These are phyloP conservation scores for Papilio polyxenes DNA, from an alignment of 1,140 invertebrate genomes.

Conservation along the genomic window DNA sequence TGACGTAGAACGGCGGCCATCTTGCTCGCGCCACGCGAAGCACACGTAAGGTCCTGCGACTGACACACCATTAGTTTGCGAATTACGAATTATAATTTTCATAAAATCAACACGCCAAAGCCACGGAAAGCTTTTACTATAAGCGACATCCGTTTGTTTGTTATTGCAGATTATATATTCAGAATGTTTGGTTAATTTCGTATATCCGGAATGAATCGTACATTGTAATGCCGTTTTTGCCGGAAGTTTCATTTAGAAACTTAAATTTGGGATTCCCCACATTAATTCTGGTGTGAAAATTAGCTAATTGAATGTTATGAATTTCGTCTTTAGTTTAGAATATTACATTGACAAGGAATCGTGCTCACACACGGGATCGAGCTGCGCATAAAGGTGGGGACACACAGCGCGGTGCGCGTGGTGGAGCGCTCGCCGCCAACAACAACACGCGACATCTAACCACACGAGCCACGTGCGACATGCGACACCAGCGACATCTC, in stretches of 20 bases:
- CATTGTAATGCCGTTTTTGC: neutral
- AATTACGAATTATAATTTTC: conserved; percentile 54
- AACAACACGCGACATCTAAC: conserved; percentile 76
- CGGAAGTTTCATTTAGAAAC: neutral
- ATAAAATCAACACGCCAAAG: conserved; percentile 33
- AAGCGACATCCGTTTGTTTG: conserved; percentile 21
- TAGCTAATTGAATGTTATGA: neutral
- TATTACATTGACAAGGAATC: neutral
- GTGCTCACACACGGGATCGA: neutral
- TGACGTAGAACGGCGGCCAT: conserved; percentile 74
- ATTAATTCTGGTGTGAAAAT: neutral
- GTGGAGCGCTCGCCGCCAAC: conserved; percentile 70
- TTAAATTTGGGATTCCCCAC: neutral
- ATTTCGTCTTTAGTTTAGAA: neutral
- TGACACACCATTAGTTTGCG: conserved; percentile 51
- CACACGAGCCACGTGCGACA: conserved; percentile 67
- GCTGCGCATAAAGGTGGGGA: conserved; percentile 40
- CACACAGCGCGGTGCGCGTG: conserved; percentile 44
- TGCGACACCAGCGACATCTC: conserved; percentile 60
- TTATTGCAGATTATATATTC: neutral
- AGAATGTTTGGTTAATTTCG: neutral
- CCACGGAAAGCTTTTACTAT: conserved; percentile 33
- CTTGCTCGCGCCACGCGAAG: conserved; percentile 76
- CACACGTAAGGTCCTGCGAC: conserved; percentile 61
- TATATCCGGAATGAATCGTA: neutral